Evolutionary conservation across 2,113 vertebrate species (phyloP).

Genomic region (Seriola quinqueradiata): DNA sequence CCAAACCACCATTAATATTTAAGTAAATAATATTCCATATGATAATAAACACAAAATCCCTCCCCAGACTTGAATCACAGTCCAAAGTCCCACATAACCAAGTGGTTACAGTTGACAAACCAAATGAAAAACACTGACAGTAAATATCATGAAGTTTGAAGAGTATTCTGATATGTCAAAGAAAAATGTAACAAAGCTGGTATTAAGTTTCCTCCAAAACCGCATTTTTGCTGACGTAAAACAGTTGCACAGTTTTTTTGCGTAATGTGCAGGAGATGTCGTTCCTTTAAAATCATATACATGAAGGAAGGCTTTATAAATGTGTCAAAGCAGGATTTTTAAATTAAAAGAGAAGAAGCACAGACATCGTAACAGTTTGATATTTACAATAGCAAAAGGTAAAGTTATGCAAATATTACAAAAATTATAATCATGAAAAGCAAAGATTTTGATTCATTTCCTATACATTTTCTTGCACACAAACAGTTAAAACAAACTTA

Average conservation of each 20-base stretch:
- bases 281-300: slow-evolving; percentile 29
- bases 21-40: background rate
- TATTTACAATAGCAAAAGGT: slow-evolving; percentile 75
- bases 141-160: slow-evolving; percentile 18
- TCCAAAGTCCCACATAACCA: background rate
- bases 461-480: slow-evolving; percentile 56
- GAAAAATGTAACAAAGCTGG: background rate
- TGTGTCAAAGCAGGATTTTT: slow-evolving; percentile 52
- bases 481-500: slow-evolving; percentile 61
- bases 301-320: slow-evolving; percentile 41
- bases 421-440: slow-evolving; percentile 67
- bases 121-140: slow-evolving; percentile 24
- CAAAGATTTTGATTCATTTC: slow-evolving; percentile 52
- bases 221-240: slow-evolving; percentile 26
- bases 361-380: slow-evolving; percentile 50
- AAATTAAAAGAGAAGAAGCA: slow-evolving; percentile 70
- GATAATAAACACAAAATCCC: slow-evolving; percentile 3
- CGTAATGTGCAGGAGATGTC: slow-evolving; percentile 40
- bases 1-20: background rate
- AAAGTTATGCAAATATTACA: slow-evolving; percentile 73
- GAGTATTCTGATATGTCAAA: slow-evolving; percentile 1
- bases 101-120: background rate
- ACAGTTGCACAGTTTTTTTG: slow-evolving; percentile 5
- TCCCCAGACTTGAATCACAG: background rate
- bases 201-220: slow-evolving; percentile 52